Base-by-base conservation (phyloP, 53 echinoderm and acorn worm genomes). In the Arbacia lixula region DNA sequence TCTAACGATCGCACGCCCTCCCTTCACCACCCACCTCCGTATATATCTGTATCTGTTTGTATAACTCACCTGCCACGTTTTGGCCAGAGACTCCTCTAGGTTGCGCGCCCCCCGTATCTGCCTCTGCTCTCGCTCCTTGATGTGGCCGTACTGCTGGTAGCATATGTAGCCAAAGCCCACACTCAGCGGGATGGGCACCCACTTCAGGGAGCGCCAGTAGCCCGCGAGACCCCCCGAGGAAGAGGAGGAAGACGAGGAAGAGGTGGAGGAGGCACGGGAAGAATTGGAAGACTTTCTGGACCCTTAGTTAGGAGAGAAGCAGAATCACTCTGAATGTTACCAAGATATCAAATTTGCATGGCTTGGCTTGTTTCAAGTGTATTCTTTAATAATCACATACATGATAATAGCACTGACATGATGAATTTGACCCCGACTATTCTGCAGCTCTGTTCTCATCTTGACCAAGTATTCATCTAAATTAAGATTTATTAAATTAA, bases 151-250 rank as follows among this genome's bases (percentile, higher is more conserved):
- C 83, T 96, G 96, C 67, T 93, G 93, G 76, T 96, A 96, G 54
- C 93, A 89, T 32, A 96, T 96, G 72, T 91, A 93, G 0, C 89
- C 96, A 89, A 96, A 96, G 17, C 96, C 96, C n/a, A 96, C 93
- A 30, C 96, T 87, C 5, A 96, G 64, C 9, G 96, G 96, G 19
- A 96, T 96, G 11, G 96, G 96, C 17, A 93, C 91, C 96, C 96
- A 96, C 57, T 91, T 96, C 21, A 96, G 65, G 10, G 83, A 87
- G 19, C 83, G 74, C 29, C 85, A 67, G 37, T 96, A 96, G 31
- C 84, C 64, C 0, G 76, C 52, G 8, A 91, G 24, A 62, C 87
- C 86, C 12, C 50, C 64, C n/a, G 84, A 83, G 24, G 83, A 58
- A 50, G 38, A 0, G 10, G 58, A 33, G 6, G 61, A 31, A 12